Conservation (phyloP, 2,888 invertebrate species). For the Salpingus planirostris region DNA sequence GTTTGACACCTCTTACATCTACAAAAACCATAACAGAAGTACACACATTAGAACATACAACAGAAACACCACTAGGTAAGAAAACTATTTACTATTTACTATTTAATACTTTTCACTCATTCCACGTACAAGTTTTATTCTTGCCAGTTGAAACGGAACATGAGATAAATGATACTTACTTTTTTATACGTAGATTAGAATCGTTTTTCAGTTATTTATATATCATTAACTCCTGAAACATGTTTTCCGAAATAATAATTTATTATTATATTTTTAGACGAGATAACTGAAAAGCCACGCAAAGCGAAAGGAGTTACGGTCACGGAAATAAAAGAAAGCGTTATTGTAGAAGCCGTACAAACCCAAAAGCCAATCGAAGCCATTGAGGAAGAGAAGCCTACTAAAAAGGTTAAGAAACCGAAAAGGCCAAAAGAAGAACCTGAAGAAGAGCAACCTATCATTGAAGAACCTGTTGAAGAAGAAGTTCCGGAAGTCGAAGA, state of each 20-base stretch:
- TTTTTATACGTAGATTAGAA: no score
- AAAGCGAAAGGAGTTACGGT: slow-evolving; percentile 22
- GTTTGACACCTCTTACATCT: slow-evolving; percentile 24
- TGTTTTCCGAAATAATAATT: not conserved
- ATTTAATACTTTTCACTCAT: no score
- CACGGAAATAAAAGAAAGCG: slow-evolving; percentile 26
- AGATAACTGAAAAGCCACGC: slow-evolving; percentile 13
- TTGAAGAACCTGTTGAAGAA: slow-evolving; percentile 5
- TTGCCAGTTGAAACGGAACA: no score
- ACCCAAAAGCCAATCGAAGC: slow-evolving; percentile 26
- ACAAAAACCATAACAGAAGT: slow-evolving; percentile 31
- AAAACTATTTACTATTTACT: slow-evolving; percentile 14
- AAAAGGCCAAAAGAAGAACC: slow-evolving; percentile 23
- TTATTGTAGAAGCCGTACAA: slow-evolving; percentile 26
- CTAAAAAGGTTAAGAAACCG: slow-evolving; percentile 6
- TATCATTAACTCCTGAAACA: no score
- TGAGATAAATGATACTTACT: no score
- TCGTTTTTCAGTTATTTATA: no score
- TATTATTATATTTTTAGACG: slow-evolving; percentile 23
- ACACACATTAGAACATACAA: slow-evolving; percentile 30
- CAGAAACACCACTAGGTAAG: slow-evolving; percentile 30
- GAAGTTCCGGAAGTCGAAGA: slow-evolving; percentile 6
- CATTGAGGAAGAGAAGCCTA: slow-evolving; percentile 6
- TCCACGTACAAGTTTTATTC: no score
- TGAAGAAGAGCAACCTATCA: slow-evolving; percentile 6